Evolutionary conservation across 1,140 invertebrate genomes (phyloP).

Genomic region (Danaus melanippus): DNA sequence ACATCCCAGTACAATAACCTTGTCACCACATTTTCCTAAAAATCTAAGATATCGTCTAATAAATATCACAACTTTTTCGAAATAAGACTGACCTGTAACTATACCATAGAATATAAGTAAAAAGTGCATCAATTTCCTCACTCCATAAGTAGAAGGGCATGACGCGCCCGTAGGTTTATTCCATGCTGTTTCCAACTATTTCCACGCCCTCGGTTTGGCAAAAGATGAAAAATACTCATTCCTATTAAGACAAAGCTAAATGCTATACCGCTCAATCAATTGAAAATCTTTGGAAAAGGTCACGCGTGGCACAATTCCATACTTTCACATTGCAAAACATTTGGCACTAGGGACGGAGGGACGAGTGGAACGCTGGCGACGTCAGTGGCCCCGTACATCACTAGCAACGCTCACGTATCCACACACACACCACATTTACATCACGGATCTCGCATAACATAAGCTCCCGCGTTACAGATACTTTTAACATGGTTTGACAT

Average conservation of each 20-base stretch:
- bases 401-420: constrained; percentile 60
- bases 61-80: constrained; percentile 23
- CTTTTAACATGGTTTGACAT: constrained; percentile 28
- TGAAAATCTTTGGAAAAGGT: constrained; percentile 56
- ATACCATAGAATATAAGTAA: constrained; percentile 36
- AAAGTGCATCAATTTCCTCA: constrained; percentile 27
- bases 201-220: constrained; percentile 21
- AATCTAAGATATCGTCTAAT: no score
- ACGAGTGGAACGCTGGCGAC: constrained; percentile 59
- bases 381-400: constrained; percentile 64
- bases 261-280: constrained; percentile 18
- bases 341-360: constrained; percentile 68
- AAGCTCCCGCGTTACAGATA: constrained; percentile 20
- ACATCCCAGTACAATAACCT: no score
- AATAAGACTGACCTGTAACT: constrained; percentile 42
- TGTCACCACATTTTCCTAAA: no score
- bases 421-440: constrained; percentile 47
- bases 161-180: constrained; percentile 32
- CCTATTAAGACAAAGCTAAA: constrained; percentile 13
- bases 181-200: constrained; percentile 31
- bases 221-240: constrained; percentile 41
- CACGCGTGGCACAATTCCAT: constrained; percentile 67
- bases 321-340: constrained; percentile 72
- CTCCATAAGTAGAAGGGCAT: constrained; percentile 24
- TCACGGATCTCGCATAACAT: constrained; percentile 31